Base-by-base conservation (phyloP, 92 coral and sea anemone genomes). In the Plumapathes pennacea region DNA sequence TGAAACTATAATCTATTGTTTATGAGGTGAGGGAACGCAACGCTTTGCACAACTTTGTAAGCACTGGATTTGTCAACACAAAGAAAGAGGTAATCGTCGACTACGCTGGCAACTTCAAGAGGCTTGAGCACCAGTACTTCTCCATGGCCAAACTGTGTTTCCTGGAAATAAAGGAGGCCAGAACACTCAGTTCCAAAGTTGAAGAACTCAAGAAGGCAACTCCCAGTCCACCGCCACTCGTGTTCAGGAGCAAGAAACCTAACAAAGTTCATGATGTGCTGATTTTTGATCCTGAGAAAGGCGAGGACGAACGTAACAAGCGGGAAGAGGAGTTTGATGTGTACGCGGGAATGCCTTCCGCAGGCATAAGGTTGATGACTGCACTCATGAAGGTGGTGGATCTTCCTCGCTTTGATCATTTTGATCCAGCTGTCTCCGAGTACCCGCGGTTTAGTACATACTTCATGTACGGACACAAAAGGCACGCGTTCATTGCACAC, bases 391-490 rank as follows among this genome's bases (percentile, higher is more conserved):
- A 20, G 48, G 67, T 71, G 25, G 73, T 70, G 17, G 85, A 78
- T 47, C 78, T 78, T 46, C 42, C 67, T 28, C 67, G 85, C 29
- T 78, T 59, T 62, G 85, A 78, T 14, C 85, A 78, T 50, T 71
- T 78, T 30, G 85, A 78, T 11, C 52, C 28, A 14, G 73, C 53
- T 43, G 79, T 38, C 25, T 43, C 34, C 41, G 19, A 48, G 54
- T 78, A 71, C 34, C 85, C 85, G 26, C 67, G 62, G 3, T 61
- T 51, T 15, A 67, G 78, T 8, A 78, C 37, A 1, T 78, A 78
- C 73, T 10, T 78, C 56, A 2, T 78, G 57, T 78, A 70, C 23
- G 85, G 85, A 12, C 54, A 53, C 37, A 13, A 44, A n/a, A 47
- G 25, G 1, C 53, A 62, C 48, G 85, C 85, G 46, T 78, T 43